Base-by-base conservation (phyloP, 2,888 invertebrate genomes). In the Polyommatus iphigenia region DNA sequence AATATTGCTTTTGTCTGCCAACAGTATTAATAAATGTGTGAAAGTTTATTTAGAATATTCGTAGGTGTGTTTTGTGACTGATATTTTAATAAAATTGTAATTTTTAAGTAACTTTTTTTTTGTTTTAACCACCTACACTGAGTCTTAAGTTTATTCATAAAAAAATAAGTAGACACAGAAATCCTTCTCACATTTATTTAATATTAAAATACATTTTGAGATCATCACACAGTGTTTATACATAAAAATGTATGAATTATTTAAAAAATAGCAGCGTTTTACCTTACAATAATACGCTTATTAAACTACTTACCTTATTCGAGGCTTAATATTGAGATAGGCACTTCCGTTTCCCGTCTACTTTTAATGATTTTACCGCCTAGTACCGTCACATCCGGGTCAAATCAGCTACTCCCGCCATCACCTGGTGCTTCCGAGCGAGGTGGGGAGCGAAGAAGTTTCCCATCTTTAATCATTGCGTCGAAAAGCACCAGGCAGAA, bases 201-300 rank as follows among this genome's bases (percentile, higher is more conserved):
- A 36, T 71, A 71, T 71, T 32, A 71, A 71, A 71, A 71, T 71
- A 71, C 71, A 36, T 36, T 71, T 71, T 36, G 71, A 71, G 71
- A 71, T 71, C 71, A 71, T 71, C 36, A 71, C n/a, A 71, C 71
- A 71, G 6, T 36, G 2, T n/a, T 36, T 13, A 36, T 20, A 4
- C 13, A 62, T 62, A 59, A 46, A 46, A 46, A 46, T 46, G 10
- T 46, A 46, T 46, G 13, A 46, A 13, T 46, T 46, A 46, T 46
- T 46, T 46, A 5, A 54, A 54, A 54, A 18, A 54, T 50, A n/a
- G n/a, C n/a, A n/a, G n/a, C n/a, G n/a, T n/a, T n/a, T n/a, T n/a
- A n/a, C n/a, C n/a, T n/a, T n/a, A n/a, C n/a, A n/a, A n/a, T n/a
- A n/a, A n/a, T n/a, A n/a, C n/a, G n/a, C n/a, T n/a, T 24, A 24